These are phyloP conservation scores for Nyctereutes procyonoides DNA, from an alignment of 2,113 vertebrate species.

Conservation along the genomic window DNA sequence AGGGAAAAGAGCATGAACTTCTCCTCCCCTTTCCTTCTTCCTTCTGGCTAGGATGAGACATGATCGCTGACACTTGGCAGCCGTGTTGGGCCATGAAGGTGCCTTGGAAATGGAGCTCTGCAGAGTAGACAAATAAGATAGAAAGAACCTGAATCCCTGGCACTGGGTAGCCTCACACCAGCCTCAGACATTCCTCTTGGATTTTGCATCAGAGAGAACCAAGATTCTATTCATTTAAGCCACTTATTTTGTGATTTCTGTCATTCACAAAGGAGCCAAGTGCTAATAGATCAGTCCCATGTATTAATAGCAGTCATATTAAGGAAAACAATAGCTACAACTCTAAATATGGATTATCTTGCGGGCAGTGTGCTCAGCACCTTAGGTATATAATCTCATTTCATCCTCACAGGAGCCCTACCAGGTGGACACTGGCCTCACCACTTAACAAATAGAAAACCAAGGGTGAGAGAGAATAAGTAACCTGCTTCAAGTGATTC, in stretches of 20 bases:
- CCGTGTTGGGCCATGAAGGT: neutral
- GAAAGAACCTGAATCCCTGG: neutral
- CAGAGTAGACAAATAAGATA: neutral
- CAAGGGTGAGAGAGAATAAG: neutral
- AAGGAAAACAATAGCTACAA: neutral
- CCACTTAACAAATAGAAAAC: neutral
- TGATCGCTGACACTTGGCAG: neutral
- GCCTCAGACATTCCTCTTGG: neutral
- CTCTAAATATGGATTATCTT: neutral
- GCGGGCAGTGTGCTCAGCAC: neutral
- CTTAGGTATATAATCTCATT: neutral
- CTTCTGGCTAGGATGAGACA: neutral
- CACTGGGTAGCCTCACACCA: neutral
- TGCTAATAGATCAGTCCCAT: neutral
- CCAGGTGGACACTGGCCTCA: neutral
- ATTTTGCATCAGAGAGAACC: neutral
- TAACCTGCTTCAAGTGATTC: neutral
- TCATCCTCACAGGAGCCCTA: neutral
- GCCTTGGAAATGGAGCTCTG: neutral
- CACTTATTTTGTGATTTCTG: neutral
- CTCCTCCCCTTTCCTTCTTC: neutral
- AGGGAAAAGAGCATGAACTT: neutral
- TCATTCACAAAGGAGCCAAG: slow-evolving; percentile 3
- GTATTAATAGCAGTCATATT: neutral
- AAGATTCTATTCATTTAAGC: neutral